phyloP scores from a whole-genome alignment of 35 echinoderm and acorn worm genomes.

The Ptychodera flava region DNA sequence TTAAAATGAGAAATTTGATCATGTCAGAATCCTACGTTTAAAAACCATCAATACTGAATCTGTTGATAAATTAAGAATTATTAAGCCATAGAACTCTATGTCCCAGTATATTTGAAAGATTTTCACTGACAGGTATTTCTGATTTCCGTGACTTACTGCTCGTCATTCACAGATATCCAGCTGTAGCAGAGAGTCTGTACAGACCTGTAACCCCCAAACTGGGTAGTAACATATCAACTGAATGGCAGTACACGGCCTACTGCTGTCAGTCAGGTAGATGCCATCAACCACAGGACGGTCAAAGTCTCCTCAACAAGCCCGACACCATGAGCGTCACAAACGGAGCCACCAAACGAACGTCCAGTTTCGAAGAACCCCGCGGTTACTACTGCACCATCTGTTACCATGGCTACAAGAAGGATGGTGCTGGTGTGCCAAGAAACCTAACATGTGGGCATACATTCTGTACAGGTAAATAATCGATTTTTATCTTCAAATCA shows the following conservation, averaged over 20 bases:
- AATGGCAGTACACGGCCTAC: neutral
- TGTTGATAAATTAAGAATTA: too few species aligned
- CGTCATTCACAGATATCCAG: too few species aligned
- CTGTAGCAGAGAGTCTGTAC: too few species aligned
- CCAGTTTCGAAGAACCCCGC: conserved; percentile 37
- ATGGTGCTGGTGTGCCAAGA: conserved; percentile 45
- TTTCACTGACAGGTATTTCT: too few species aligned
- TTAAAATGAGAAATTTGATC: too few species aligned
- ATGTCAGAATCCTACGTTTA: too few species aligned
- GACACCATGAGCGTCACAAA: neutral
- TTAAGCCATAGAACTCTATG: too few species aligned
- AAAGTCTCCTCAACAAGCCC: neutral
- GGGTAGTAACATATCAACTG: neutral
- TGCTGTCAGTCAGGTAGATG: neutral
- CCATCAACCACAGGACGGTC: neutral
- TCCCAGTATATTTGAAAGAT: too few species aligned
- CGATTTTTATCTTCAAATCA: neutral
- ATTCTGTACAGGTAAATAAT: conserved; percentile 55
- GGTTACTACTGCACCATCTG: conserved; percentile 58
- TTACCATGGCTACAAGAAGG: conserved; percentile 47
- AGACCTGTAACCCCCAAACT: too few species aligned
- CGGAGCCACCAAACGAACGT: neutral
- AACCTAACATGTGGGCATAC: conserved; percentile 65
- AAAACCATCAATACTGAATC: too few species aligned
- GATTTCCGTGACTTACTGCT: too few species aligned